phyloP scores from a whole-genome alignment of 2,113 vertebrate species.

The Anarrhichthys ocellatus region DNA sequence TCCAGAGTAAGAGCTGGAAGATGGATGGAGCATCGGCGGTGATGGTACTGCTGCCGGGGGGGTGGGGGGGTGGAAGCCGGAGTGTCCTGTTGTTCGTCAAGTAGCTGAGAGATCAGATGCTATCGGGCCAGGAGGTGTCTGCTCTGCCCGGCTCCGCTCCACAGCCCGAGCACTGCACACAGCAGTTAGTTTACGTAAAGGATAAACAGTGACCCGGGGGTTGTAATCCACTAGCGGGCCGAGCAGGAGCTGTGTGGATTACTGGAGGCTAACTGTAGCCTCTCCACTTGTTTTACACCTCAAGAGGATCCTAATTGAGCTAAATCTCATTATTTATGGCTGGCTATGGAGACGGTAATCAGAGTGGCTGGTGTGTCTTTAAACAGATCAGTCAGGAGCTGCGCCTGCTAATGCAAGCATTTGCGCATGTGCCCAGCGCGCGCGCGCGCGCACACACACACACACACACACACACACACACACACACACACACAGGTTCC shows the following conservation, averaged over 20 bases:
- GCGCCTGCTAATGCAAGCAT: constrained; percentile 38
- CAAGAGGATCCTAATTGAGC: constrained; percentile 81
- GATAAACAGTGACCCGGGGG: constrained; percentile 80
- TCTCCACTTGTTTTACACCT: constrained; percentile 79
- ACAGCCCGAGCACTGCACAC: constrained; percentile 43
- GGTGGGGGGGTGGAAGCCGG: constrained; percentile 61
- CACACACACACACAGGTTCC: constrained; percentile 35
- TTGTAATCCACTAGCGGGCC: constrained; percentile 79
- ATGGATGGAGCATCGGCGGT: constrained; percentile 66
- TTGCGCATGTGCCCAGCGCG: constrained; percentile 10
- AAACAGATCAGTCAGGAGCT: constrained; percentile 78
- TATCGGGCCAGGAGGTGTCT: constrained; percentile 80
- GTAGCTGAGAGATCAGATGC: constrained; percentile 77
- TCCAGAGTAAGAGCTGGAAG: constrained; percentile 68
- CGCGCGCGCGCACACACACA: constrained; percentile 24
- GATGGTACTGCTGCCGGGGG: constrained; percentile 57
- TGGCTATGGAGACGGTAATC: constrained; percentile 72
- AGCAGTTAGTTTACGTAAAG: constrained; percentile 76
- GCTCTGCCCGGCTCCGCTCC: constrained; percentile 45
- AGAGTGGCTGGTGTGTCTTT: constrained; percentile 76
- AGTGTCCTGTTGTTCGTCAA: constrained; percentile 79
- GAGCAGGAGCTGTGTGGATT: constrained; percentile 78
- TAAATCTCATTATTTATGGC: constrained; percentile 84
- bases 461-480: constrained; percentile 14
- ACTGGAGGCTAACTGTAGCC: constrained; percentile 71